These are phyloP conservation scores for Apamea epomidion DNA, from an alignment of 2,888 invertebrate genomes.

Conservation along the genomic window DNA sequence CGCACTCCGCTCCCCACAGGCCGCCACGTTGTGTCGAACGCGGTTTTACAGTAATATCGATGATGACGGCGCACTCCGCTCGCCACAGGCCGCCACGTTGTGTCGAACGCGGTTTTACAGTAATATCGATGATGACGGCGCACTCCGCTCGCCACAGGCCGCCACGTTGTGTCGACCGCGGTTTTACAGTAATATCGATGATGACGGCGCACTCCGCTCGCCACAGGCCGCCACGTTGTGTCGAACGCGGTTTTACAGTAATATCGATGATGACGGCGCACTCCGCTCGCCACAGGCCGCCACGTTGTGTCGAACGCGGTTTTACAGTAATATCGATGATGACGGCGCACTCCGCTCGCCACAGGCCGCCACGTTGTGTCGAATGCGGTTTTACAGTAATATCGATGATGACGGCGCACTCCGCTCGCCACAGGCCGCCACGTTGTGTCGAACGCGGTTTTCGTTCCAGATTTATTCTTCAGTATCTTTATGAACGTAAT, in stretches of 20 bases:
- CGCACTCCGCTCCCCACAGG: background rate
- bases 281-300: background rate
- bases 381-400: constrained; percentile 22
- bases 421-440: background rate
- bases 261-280: background rate
- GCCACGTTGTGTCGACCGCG: too few relatives aligned
- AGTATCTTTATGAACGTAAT: background rate
- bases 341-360: background rate
- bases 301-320: too few relatives aligned
- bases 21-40: too few relatives aligned
- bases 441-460: background rate
- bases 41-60: constrained; percentile 19
- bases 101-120: too few relatives aligned
- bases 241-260: constrained; percentile 29
- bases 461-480: background rate
- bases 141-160: background rate
- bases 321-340: constrained; percentile 18
- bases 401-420: constrained; percentile 2
- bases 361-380: background rate
- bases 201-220: background rate
- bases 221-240: background rate
- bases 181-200: constrained; percentile 23
- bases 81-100: background rate
- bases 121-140: background rate
- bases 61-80: background rate